Evolutionary conservation across 2,888 invertebrate species (phyloP).

Genomic region (Thyatira batis): DNA sequence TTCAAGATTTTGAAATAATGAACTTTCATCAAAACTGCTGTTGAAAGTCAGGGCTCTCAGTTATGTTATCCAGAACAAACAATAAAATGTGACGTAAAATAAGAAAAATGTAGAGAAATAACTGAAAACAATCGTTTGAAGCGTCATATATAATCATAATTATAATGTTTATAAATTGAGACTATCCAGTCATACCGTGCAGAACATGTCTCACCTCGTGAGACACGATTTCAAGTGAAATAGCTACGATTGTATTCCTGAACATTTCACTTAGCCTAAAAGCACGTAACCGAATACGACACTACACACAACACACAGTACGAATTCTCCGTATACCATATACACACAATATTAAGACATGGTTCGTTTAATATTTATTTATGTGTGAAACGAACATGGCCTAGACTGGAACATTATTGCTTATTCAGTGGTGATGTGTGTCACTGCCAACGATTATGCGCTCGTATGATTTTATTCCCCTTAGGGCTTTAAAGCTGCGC

Average conservation of each 20-base stretch:
- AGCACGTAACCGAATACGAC: constrained; percentile 20
- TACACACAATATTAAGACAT: constrained; percentile 33
- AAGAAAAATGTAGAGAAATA: background rate
- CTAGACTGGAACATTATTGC: constrained; percentile 55
- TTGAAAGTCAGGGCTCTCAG: too few species aligned
- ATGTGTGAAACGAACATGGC: constrained; percentile 54
- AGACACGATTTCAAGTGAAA: background rate
- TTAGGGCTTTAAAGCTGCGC: constrained; percentile 46
- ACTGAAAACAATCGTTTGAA: too few species aligned
- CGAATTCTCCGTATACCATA: constrained; percentile 20
- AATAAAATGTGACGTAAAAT: too few species aligned
- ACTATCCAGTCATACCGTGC: background rate
- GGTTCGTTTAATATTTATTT: constrained; percentile 55
- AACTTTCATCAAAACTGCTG: too few species aligned
- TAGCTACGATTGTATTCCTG: background rate
- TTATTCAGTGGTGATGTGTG: constrained; percentile 63
- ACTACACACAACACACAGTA: constrained; percentile 13
- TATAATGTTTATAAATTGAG: too few species aligned
- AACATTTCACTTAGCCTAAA: constrained; percentile 34
- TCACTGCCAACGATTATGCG: constrained; percentile 71
- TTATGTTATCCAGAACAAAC: too few species aligned
- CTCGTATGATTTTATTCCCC: constrained; percentile 59
- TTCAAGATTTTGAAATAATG: too few species aligned
- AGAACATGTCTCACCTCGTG: background rate
- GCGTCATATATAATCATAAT: too few species aligned